A percentile compares a stretch with the other conserved stretches of the same genome.
Evolutionary conservation across 2,888 invertebrate genomes (phyloP).

Genomic region (Phorcus lineatus): DNA sequence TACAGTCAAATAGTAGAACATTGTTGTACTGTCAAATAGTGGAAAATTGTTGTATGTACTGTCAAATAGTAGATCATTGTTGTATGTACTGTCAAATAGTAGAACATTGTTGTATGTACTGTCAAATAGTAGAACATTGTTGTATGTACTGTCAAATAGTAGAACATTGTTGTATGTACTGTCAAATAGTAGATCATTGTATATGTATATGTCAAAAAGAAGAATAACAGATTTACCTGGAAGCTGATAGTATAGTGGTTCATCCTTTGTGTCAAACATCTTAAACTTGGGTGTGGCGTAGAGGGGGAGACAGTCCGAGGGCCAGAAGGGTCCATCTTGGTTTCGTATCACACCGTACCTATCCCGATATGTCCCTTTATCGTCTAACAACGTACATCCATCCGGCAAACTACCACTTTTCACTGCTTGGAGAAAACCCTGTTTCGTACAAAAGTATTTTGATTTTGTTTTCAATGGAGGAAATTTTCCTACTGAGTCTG

Average conservation of each 20-base stretch:
- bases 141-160: too few species aligned
- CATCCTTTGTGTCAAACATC: slow-evolving; percentile 49
- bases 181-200: too few species aligned
- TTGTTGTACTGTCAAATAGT: too few species aligned
- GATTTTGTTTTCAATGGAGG: slow-evolving; percentile 35
- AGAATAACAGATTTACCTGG: slow-evolving; percentile 50
- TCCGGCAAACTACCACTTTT: slow-evolving; percentile 64
- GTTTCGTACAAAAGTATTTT: slow-evolving; percentile 65
- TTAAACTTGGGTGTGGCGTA: slow-evolving; percentile 68
- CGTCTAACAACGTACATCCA: slow-evolving; percentile 56
- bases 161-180: too few species aligned
- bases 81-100: too few species aligned
- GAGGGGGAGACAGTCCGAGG: slow-evolving; percentile 68
- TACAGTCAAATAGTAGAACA: too few species aligned
- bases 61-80: too few species aligned
- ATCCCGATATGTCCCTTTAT: slow-evolving; percentile 65
- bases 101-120: too few species aligned
- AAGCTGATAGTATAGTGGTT: slow-evolving; percentile 60
- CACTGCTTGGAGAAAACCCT: slow-evolving; percentile 65
- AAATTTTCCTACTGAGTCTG: slow-evolving; percentile 12
- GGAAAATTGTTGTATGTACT: too few species aligned
- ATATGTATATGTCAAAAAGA: too few species aligned
- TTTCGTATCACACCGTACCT: slow-evolving; percentile 69
- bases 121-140: too few species aligned
- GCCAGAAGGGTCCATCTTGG: slow-evolving; percentile 74